Evolutionary conservation across 2,888 invertebrate genomes (phyloP).

Genomic region (Cecidostiba fungosa): DNA sequence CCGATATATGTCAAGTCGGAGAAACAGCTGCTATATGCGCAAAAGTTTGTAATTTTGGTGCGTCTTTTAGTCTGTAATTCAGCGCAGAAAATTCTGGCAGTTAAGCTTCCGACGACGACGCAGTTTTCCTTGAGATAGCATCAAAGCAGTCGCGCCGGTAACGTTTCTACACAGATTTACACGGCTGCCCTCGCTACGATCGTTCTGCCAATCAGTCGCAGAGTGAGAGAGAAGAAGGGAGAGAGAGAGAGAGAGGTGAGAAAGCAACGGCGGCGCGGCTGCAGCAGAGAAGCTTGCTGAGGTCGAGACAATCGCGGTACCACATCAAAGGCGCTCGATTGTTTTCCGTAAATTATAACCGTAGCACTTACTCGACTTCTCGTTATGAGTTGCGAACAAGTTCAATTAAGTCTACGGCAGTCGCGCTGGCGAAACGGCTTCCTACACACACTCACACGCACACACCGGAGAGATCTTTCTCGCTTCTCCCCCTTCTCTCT

Average conservation of each 20-base stretch:
- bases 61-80: too few species aligned
- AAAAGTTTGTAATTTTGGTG: too few species aligned
- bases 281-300: conserved; percentile 41
- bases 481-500: neutral
- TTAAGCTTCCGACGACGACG: neutral
- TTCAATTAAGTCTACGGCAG: conserved; percentile 78
- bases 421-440: conserved; percentile 74
- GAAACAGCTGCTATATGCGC: too few species aligned
- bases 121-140: conserved; percentile 1
- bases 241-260: neutral
- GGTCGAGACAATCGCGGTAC: conserved; percentile 72
- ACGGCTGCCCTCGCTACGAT: conserved; percentile 46
- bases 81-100: neutral
- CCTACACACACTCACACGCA: conserved; percentile 72
- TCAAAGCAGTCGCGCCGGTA: conserved; percentile 33
- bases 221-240: neutral
- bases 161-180: conserved; percentile 38
- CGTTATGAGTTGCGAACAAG: conserved; percentile 80
- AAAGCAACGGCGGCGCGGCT: neutral
- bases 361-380: conserved; percentile 79
- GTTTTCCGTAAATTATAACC: conserved; percentile 80
- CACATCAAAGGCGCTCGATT: conserved; percentile 79
- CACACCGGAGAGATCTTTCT: conserved; percentile 65
- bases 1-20: neutral
- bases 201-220: conserved; percentile 56